Base-by-base conservation (phyloP, 2,797 vertebrate species). In the Tenualosa ilisha region DNA sequence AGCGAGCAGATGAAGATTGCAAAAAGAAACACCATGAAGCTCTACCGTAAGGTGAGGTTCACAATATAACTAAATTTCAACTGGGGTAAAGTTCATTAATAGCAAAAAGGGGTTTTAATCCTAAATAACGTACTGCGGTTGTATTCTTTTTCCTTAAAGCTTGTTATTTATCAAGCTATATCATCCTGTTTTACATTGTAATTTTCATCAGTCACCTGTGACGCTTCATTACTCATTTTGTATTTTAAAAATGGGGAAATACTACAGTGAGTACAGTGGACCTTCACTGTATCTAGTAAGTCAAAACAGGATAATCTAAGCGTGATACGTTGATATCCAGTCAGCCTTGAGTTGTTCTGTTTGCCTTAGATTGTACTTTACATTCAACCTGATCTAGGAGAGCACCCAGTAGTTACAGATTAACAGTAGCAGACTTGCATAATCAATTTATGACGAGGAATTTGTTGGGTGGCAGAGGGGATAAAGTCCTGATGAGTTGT, bases 31-130 rank as follows among this genome's bases (percentile, higher is more conserved):
- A 87, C 91, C 0, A 49, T 92, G 68, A 94, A 92, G 90, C 93
- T 88, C 84, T 96, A 95, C 85, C 91, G 93, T 84, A 96, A 94
- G 95, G 95, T 96, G 86, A 94, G 94, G 85, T 49, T 17, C 13
- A 46, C 37, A 43, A 46, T 79, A 20, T 3, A 40, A 31, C 12
- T 37, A 2, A 51, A 9, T 31, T 46, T 46, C 46, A 46, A 24
- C 11, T 40, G 31, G 6, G 24, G 8, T 72, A 82, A 15, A 49
- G 7, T 37, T 37, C 50, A n/a, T 9, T 68, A 50, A 81, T 24
- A 1, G 79, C 63, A 20, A 85, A 46, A 75, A 75, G 31, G 15
- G 3, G 31, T 37, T 72, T 4, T 17, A 43, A 37, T 75, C 37
- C 24, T 40, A 75, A 17, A 75, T 72, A 2, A 63, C 6, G 26